Evolutionary conservation across 2,113 vertebrate species (phyloP).

Genomic region (Myrmophylax atrothorax): DNA sequence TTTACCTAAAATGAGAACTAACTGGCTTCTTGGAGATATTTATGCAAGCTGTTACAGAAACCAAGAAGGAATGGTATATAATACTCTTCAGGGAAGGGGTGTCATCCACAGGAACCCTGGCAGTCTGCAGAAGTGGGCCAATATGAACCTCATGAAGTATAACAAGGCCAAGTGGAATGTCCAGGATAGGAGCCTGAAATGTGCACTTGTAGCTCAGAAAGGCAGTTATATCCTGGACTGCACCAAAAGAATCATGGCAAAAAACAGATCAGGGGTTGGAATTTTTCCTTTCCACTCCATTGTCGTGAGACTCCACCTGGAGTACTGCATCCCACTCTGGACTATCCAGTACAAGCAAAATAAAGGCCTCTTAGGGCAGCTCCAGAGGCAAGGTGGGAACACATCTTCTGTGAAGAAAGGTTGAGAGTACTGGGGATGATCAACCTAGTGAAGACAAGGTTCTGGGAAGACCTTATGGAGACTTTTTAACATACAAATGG

Average conservation of each 20-base stretch:
- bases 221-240: fast-evolving
- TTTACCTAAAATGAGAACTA: background rate
- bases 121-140: background rate
- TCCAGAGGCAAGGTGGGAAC: background rate
- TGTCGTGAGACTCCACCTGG: background rate
- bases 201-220: background rate
- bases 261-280: background rate
- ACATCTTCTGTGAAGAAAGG: background rate
- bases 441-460: background rate
- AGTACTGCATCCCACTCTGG: background rate
- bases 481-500: background rate
- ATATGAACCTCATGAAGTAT: background rate
- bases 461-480: background rate
- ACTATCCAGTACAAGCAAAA: background rate
- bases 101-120: background rate
- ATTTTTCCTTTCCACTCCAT: background rate
- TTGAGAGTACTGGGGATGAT: background rate
- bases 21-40: background rate
- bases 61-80: background rate
- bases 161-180: background rate
- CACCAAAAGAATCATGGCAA: background rate
- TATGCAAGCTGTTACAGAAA: background rate
- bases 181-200: background rate
- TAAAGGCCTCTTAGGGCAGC: too few species aligned
- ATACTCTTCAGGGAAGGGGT: background rate